Conservation (phyloP, 2,888 invertebrate genomes). For the Isoperla grammatica region DNA sequence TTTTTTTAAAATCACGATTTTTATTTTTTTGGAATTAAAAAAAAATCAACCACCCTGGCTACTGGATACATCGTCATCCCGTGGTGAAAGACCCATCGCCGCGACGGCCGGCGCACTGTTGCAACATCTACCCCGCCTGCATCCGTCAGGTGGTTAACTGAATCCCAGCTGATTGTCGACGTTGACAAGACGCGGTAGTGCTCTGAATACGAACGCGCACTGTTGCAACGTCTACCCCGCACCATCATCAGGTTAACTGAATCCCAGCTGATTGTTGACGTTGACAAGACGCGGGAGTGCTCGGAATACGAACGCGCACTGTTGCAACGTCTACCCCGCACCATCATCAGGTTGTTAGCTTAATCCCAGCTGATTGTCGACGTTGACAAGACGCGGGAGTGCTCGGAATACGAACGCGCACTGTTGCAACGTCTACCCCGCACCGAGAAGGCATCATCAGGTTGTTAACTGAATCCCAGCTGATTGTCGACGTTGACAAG, state of each 20-base stretch:
- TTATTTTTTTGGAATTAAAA: too few species aligned
- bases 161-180: constrained; percentile 28
- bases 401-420: constrained; percentile 46
- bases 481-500: constrained; percentile 27
- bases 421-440: too few species aligned
- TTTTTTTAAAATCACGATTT: too few species aligned
- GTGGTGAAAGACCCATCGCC: too few species aligned
- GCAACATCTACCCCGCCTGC: too few species aligned
- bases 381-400: constrained; percentile 35
- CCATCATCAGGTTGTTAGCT: constrained; percentile 18
- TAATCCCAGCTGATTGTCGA: constrained; percentile 28
- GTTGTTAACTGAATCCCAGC: constrained; percentile 28
- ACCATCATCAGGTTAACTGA: constrained; percentile 29
- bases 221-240: too few species aligned
- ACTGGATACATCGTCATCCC: too few species aligned
- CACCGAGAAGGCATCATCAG: too few species aligned
- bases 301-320: constrained; percentile 46
- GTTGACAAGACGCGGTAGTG: constrained; percentile 37
- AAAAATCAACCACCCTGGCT: too few species aligned
- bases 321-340: too few species aligned
- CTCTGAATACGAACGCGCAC: constrained; percentile 46
- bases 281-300: constrained; percentile 37
- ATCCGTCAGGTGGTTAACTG: constrained; percentile 23
- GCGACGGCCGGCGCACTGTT: too few species aligned
- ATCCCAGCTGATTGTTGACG: constrained; percentile 27